Base-by-base conservation (phyloP, 2,888 invertebrate genomes). In the Netelia melanura region DNA sequence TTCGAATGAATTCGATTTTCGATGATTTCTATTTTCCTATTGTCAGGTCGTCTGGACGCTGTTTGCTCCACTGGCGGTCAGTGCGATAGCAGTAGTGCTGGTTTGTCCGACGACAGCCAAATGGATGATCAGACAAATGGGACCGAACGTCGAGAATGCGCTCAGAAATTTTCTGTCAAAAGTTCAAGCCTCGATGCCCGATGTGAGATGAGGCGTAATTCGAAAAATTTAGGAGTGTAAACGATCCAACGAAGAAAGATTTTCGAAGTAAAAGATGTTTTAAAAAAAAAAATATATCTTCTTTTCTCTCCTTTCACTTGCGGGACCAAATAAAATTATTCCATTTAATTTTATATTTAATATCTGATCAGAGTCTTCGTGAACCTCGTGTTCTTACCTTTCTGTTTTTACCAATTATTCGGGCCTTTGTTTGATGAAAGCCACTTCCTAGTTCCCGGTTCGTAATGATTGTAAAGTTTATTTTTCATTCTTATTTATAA, bases 61-160 rank as follows among this genome's bases (percentile, higher is more conserved):
- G 1, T 86, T 92, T 1, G 90, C 88, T 0, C 92, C 91, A 8
- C 56, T 90, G 25, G 79, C 84, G 10, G 83, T 92, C 30, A 90
- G 90, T 44, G 67, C 86, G 3, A 81, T 91, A 71, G 91, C 91
- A 0, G 84, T 92, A 11, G 86, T 90, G 38, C 82, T 92, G 11
- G 86, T 92, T 61, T 91, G 90, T 62, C 92, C 92, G 30, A 86
- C 86, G n/a, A 91, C 91, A 0, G 83, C 88, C 1, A 89, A 89
- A 61, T 92, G 92, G 92, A 67, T 87, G 17, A 17, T 88, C 14
- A 84, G 75, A 48, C 86, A 88, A 80, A 70, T 90, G 61, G 87
- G 87, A n/a, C 89, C 91, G 5, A 82, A 71, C 74, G 83, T 86
- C 1, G 88, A 89, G 79, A 80, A 56, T 61, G 62, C 86, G 3